phyloP scores from a whole-genome alignment of 2,113 vertebrate genomes.

The Anarrhichthys ocellatus region DNA sequence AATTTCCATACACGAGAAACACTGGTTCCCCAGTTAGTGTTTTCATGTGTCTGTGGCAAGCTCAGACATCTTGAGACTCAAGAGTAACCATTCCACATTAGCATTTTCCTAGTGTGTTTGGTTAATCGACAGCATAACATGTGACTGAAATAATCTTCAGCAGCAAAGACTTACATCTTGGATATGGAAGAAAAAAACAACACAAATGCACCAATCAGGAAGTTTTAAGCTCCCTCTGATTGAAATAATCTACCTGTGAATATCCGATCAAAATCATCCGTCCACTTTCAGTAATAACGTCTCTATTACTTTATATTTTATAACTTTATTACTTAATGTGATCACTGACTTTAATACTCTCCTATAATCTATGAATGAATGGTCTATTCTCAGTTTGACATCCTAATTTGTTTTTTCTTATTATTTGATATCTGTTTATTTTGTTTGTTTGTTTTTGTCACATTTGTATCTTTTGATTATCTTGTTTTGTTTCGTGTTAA shows the following conservation, averaged over 20 bases:
- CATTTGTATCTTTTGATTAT: background rate
- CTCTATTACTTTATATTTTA: background rate
- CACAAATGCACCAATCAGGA: constrained; percentile 8
- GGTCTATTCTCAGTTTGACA: background rate
- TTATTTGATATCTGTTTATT: background rate
- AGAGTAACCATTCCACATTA: background rate
- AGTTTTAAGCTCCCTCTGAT: background rate
- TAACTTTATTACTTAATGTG: background rate
- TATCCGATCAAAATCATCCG: too few species aligned
- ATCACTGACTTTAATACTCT: background rate
- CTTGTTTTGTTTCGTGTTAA: background rate
- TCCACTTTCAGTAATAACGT: background rate
- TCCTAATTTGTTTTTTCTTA: background rate
- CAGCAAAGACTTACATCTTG: background rate
- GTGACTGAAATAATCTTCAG: constrained; percentile 4
- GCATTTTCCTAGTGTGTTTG: background rate
- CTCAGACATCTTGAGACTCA: constrained; percentile 11
- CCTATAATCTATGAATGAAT: background rate
- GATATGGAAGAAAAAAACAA: background rate
- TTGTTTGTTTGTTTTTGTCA: background rate
- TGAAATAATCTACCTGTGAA: background rate
- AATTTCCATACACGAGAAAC: background rate
- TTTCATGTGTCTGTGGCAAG: constrained; percentile 1
- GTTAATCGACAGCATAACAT: background rate
- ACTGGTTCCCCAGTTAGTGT: background rate